Percentiles rank a stretch among this genome's conserved stretches.
Evolutionary conservation across 2,113 vertebrate genomes (phyloP).

Genomic region (Prochilodus magdalenae): DNA sequence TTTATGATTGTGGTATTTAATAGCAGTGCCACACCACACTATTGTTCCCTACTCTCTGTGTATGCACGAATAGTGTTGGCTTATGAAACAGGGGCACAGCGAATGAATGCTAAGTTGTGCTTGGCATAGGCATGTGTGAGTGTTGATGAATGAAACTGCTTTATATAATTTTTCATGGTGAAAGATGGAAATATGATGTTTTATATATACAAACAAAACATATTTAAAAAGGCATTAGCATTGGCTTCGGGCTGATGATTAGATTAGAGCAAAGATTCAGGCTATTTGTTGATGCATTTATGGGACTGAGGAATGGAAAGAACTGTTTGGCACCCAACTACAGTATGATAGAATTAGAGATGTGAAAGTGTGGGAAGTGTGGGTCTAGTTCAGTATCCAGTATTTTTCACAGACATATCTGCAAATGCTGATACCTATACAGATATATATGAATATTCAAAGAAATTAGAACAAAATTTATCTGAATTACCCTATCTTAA

Average conservation of each 20-base stretch:
- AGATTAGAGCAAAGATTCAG: too few relatives aligned
- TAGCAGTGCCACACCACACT: not conserved
- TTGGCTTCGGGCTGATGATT: not conserved
- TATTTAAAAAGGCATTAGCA: not conserved
- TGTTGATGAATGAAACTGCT: not conserved
- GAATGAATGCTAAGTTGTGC: not conserved
- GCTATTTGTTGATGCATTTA: too few relatives aligned
- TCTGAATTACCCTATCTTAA: too few relatives aligned
- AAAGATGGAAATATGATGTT: not conserved
- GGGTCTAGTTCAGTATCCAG: too few relatives aligned
- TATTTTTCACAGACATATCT: too few relatives aligned
- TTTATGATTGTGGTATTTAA: constrained; percentile 29
- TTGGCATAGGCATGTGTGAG: not conserved
- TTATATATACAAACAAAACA: not conserved
- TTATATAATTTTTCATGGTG: constrained; percentile 2
- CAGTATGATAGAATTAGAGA: too few relatives aligned
- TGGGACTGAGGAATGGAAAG: too few relatives aligned
- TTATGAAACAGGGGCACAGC: not conserved
- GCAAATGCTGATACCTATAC: too few relatives aligned
- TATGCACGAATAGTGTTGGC: not conserved
- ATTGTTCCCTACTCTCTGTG: not conserved
- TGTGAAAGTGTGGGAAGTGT: too few relatives aligned
- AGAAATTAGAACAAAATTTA: too few relatives aligned
- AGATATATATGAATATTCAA: too few relatives aligned
- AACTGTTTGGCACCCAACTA: too few relatives aligned